Conservation (phyloP, 1,140 invertebrate species). For the Octopus bimaculoides region DNA sequence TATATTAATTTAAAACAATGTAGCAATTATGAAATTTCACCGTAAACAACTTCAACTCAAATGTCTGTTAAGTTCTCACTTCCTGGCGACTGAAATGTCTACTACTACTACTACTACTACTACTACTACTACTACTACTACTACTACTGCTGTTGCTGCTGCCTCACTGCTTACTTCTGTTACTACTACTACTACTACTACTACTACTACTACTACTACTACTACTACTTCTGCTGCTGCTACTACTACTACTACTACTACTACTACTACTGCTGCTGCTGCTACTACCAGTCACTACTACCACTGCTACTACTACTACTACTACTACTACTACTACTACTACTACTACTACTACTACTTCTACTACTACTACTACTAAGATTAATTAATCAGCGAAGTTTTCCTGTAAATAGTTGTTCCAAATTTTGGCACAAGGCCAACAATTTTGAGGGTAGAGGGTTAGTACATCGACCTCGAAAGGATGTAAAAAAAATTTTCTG, state of each 20-base stretch:
- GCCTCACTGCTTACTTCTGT: no score
- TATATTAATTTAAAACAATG: no score
- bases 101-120: slow-evolving; percentile 22
- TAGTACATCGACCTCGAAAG: not conserved
- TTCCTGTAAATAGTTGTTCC: no score
- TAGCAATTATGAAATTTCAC: no score
- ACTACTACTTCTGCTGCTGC: not conserved
- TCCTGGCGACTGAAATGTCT: slow-evolving; percentile 15
- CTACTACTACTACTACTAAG: not conserved
- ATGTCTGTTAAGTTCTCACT: slow-evolving; percentile 10
- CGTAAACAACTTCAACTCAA: not conserved
- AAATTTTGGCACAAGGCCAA: no score
- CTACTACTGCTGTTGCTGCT: not conserved
- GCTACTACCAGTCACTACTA: not conserved
- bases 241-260: no score
- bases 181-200: slow-evolving; percentile 20
- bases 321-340: no score
- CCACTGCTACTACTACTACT: no score
- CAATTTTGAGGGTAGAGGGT: no score
- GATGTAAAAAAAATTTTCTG: not conserved
- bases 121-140: slow-evolving; percentile 20
- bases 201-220: slow-evolving; percentile 15
- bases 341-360: not conserved
- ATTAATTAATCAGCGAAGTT: slow-evolving; percentile 11
- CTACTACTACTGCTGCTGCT: not conserved